Percentiles rank a stretch among this genome's conserved stretches.
Evolutionary conservation across 1,140 invertebrate species (phyloP).

Genomic region (Ostrea edulis): DNA sequence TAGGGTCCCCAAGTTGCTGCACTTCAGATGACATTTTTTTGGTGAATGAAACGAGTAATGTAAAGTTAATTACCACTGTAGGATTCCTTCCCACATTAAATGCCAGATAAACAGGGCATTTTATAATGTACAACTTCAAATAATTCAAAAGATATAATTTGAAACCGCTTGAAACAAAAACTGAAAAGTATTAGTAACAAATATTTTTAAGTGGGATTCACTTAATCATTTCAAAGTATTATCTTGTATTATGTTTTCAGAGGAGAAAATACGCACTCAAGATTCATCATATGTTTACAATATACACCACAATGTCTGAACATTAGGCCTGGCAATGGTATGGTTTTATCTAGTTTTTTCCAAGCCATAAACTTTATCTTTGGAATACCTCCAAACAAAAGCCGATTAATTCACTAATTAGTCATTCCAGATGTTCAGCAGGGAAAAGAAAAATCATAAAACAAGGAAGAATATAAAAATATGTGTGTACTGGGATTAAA

Average conservation of each 20-base stretch:
- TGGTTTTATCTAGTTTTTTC: slow-evolving; percentile 30
- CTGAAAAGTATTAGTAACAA: background rate
- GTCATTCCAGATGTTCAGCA: slow-evolving; percentile 17
- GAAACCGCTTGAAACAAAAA: background rate
- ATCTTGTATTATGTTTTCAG: background rate
- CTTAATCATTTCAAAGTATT: background rate
- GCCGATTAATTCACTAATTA: slow-evolving; percentile 37
- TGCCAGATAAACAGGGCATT: background rate
- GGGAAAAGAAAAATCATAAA: slow-evolving; percentile 36
- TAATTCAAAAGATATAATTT: background rate
- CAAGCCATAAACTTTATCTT: slow-evolving; percentile 32
- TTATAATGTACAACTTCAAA: background rate
- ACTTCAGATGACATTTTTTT: slow-evolving; percentile 9
- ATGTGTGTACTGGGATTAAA: background rate
- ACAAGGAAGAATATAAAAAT: background rate
- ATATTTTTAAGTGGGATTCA: background rate
- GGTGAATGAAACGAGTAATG: background rate
- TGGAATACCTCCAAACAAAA: slow-evolving; percentile 35
- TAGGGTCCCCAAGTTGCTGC: background rate
- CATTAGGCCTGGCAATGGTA: background rate
- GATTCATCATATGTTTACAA: slow-evolving; percentile 19
- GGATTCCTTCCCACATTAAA: background rate
- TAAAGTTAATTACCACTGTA: background rate
- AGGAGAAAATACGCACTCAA: background rate
- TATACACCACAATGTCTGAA: background rate